Percentiles rank a stretch among this genome's conserved stretches.
Evolutionary conservation across 2,888 invertebrate species (phyloP).

Genomic region (Chaetogeoica ovagalla): DNA sequence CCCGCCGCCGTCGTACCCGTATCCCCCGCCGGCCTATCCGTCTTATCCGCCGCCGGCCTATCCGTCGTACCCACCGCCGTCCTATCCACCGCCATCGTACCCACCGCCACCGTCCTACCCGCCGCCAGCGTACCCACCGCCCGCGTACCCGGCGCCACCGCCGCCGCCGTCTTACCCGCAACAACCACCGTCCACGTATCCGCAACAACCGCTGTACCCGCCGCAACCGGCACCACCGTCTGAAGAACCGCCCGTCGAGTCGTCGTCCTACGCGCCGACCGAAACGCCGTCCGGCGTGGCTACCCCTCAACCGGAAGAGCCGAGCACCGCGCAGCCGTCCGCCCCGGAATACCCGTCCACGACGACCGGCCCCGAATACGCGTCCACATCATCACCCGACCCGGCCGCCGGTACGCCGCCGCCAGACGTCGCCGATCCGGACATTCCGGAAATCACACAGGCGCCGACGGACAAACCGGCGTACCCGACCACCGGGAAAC

Average conservation of each 20-base stretch:
- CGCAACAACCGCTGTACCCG: conserved; percentile 48
- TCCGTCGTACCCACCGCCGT: conserved; percentile 47
- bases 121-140: too few relatives aligned
- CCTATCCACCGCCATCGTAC: conserved; percentile 42
- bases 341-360: conserved; percentile 35
- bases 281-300: conserved; percentile 22
- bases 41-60: conserved; percentile 52
- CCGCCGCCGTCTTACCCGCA: conserved; percentile 50
- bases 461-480: conserved; percentile 21
- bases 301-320: conserved; percentile 39
- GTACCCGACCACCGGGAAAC: too few relatives aligned
- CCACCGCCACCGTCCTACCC: conserved; percentile 50
- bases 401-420: conserved; percentile 21
- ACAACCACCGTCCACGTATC: conserved; percentile 52
- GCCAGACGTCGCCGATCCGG: conserved; percentile 30
- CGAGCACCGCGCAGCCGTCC: conserved; percentile 14
- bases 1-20: conserved; percentile 52
- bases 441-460: conserved; percentile 34
- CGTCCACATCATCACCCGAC: conserved; percentile 47
- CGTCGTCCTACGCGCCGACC: conserved; percentile 25
- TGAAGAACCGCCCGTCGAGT: background rate
- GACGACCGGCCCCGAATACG: conserved; percentile 42
- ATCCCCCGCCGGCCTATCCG: conserved; percentile 39
- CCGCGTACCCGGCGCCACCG: conserved; percentile 24
- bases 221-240: conserved; percentile 10